Conservation (phyloP, 1,140 invertebrate genomes). For the Brachionus rotundiformis region DNA sequence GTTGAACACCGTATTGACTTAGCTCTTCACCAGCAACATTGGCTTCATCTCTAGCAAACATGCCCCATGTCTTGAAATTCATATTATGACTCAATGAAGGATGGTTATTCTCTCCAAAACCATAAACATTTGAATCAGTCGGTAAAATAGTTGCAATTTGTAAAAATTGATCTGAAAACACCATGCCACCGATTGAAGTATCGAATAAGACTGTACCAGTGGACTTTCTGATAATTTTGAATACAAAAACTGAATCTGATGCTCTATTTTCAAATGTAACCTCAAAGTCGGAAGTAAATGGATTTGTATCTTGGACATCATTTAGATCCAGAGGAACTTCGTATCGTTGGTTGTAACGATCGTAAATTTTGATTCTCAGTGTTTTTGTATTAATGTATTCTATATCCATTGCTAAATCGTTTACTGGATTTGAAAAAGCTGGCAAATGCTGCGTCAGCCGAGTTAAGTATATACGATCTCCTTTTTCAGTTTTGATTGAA, state of each 20-base stretch:
- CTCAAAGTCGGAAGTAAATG: conserved; percentile 5
- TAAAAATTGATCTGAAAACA: conserved; percentile 53
- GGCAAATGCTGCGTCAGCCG: not conserved
- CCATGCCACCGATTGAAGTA: conserved; percentile 52
- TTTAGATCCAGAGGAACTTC: conserved; percentile 50
- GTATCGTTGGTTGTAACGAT: conserved; percentile 43
- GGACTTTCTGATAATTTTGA: conserved; percentile 34
- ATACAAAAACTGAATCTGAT: conserved; percentile 32
- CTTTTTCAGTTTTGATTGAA: conserved; percentile 21
- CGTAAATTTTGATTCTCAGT: conserved; percentile 30
- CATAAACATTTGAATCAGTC: conserved; percentile 44
- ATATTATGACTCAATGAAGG: conserved; percentile 22
- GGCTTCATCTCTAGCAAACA: conserved; percentile 44
- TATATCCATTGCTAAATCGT: conserved; percentile 35
- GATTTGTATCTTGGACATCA: not conserved
- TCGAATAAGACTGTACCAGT: conserved; percentile 49
- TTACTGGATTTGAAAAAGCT: conserved; percentile 39
- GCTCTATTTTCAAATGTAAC: conserved; percentile 7
- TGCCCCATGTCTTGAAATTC: conserved; percentile 40
- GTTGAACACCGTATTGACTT: conserved; percentile 51
- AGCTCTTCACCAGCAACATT: conserved; percentile 32
- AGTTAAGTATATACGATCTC: conserved; percentile 12
- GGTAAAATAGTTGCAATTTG: conserved; percentile 53
- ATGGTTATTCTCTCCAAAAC: conserved; percentile 53
- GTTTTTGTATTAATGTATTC: conserved; percentile 2